These are phyloP conservation scores for Hippolais icterina DNA, from an alignment of 2,113 vertebrate genomes.

Conservation along the genomic window DNA sequence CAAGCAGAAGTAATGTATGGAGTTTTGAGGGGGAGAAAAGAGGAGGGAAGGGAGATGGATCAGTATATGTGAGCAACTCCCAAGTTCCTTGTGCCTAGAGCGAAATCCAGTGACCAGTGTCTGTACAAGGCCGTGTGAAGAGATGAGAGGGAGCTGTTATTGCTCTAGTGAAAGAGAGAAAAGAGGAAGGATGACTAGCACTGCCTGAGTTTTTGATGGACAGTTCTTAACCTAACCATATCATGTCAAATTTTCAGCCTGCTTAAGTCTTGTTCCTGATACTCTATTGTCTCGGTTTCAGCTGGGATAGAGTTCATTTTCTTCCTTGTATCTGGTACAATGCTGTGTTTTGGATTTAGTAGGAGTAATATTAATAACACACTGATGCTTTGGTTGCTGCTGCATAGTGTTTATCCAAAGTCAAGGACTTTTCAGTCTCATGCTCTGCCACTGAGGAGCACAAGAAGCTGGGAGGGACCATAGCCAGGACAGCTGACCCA, in stretches of 20 bases:
- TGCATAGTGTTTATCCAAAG: neutral
- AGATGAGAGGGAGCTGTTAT: neutral
- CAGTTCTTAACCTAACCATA: neutral
- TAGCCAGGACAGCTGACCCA: neutral
- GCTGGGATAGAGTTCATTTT: neutral
- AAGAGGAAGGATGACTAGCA: neutral
- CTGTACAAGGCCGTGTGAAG: neutral
- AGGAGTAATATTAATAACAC: neutral
- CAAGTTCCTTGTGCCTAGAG: neutral
- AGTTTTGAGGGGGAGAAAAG: rapidly evolving
- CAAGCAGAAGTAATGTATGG: neutral
- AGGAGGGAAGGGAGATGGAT: neutral
- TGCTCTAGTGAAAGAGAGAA: neutral
- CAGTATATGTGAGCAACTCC: neutral
- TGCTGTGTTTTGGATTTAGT: neutral
- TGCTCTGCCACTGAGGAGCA: neutral
- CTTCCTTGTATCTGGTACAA: neutral
- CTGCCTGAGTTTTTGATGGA: neutral
- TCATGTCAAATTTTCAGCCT: neutral
- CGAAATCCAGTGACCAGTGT: neutral
- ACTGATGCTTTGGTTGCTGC: neutral
- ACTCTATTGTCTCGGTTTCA: neutral
- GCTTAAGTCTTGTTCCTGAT: neutral
- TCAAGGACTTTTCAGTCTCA: neutral
- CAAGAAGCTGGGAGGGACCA: neutral